phyloP scores from a whole-genome alignment of 2,113 vertebrate species.

The Tor tambroides region DNA sequence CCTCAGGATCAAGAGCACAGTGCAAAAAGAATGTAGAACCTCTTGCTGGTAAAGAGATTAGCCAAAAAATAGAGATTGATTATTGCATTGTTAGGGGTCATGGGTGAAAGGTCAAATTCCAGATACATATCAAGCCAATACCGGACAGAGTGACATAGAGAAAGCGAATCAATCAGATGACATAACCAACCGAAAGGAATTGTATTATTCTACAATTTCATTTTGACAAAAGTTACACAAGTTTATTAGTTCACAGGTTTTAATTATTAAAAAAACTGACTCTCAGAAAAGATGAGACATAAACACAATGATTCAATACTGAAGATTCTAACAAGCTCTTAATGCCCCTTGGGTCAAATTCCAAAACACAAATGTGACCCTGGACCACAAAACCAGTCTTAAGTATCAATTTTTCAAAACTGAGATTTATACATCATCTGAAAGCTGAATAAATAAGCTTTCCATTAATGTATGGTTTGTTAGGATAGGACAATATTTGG shows the following conservation, averaged over 20 bases:
- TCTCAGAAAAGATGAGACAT: constrained; percentile 3
- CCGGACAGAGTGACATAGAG: not conserved
- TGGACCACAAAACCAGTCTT: too few species aligned
- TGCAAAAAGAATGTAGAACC: not conserved
- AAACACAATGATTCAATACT: constrained; percentile 19
- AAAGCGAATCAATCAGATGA: constrained; percentile 2
- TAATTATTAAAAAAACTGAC: constrained; percentile 17
- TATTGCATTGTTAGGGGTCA: constrained; percentile 25
- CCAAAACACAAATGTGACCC: not conserved
- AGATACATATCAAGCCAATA: not conserved
- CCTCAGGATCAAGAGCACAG: not conserved
- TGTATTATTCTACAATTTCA: not conserved
- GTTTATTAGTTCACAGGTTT: constrained; percentile 33
- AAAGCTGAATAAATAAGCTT: too few species aligned
- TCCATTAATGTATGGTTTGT: too few species aligned
- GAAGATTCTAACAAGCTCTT: not conserved
- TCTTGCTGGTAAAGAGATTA: constrained; percentile 23
- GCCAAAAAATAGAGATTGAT: not conserved
- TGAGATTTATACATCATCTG: too few species aligned
- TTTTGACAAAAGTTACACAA: not conserved
- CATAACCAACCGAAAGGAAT: not conserved
- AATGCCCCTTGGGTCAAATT: constrained; percentile 12
- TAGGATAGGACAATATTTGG: too few species aligned
- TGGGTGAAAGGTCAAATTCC: constrained; percentile 39
- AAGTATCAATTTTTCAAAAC: too few species aligned